Base-by-base conservation (phyloP, 1,140 invertebrate genomes). In the Mercenaria mercenaria region DNA sequence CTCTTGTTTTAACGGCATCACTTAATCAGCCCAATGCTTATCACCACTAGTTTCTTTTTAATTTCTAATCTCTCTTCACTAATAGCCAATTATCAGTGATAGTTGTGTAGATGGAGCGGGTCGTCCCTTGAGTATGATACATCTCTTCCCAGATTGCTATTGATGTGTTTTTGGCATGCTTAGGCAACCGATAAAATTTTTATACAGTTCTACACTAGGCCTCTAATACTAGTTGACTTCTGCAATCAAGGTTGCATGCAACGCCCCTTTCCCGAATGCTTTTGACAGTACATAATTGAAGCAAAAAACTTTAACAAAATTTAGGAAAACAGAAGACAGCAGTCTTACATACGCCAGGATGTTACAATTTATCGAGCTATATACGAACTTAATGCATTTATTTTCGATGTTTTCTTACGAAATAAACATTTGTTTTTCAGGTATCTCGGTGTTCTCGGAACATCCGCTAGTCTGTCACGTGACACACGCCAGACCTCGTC, bases 371-470 rank as follows among this genome's bases (percentile, higher is more conserved):
- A n/a, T n/a, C n/a, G n/a, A n/a, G n/a, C n/a, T n/a, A n/a, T n/a
- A n/a, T n/a, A n/a, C n/a, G n/a, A n/a, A n/a, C n/a, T n/a, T n/a
- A n/a, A n/a, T n/a, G n/a, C n/a, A 0, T 26, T 69, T 37, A 69
- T 34, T 69, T 67, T 67, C 11, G 18, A 0, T 11, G 37, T 13
- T 69, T 69, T 26, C 37, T 69, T 34, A 11, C 3, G 18, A n/a
- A n/a, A n/a, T n/a, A n/a, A n/a, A n/a, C n/a, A n/a, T n/a, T n/a
- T n/a, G n/a, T n/a, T n/a, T n/a, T n/a, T n/a, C 91, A 95, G 94
- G 94, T 95, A 94, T 64, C 91, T 95, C 15, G 94, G 94, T 18
- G 91, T 95, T 23, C 77, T 94, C 18, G 93, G 94, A 37, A 93
- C 93, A 3, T 94, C 93, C 52, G 92, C 50, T 37, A 89, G 59